Conservation (phyloP, 2,888 invertebrate species). For the Fragum fragum region DNA sequence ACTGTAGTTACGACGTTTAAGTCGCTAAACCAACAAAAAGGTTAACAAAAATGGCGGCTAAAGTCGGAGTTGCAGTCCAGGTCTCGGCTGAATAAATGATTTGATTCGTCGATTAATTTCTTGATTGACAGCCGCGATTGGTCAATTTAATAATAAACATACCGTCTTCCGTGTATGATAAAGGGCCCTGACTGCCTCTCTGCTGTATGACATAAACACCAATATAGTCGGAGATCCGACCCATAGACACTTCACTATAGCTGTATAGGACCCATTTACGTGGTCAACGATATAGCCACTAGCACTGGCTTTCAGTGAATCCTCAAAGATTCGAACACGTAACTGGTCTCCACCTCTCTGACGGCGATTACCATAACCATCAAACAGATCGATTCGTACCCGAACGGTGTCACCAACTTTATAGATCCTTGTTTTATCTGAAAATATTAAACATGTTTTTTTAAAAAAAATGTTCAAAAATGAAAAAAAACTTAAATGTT, state of each 20-base stretch:
- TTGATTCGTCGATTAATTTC: too few species aligned
- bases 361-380: constrained; percentile 4
- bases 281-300: constrained; percentile 16
- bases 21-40: too few species aligned
- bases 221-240: constrained; percentile 14
- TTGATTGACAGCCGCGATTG: too few species aligned
- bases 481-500: too few species aligned
- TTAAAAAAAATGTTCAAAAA: too few species aligned
- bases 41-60: too few species aligned
- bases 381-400: constrained; percentile 17
- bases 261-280: constrained; percentile 20
- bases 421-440: background rate
- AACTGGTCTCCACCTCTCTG: constrained; percentile 17
- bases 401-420: background rate
- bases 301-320: background rate
- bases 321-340: constrained; percentile 26
- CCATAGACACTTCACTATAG: constrained; percentile 11
- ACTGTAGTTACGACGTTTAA: too few species aligned
- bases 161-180: background rate
- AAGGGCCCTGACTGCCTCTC: constrained; percentile 15
- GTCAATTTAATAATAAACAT: too few species aligned
- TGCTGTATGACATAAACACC: constrained; percentile 7
- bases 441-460: too few species aligned
- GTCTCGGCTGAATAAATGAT: too few species aligned
- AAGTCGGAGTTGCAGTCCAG: background rate